Conservation (phyloP, 30 jellyfish, hydroid and myxozoan species). For the Aurelia aurita complex sp. Pacific region DNA sequence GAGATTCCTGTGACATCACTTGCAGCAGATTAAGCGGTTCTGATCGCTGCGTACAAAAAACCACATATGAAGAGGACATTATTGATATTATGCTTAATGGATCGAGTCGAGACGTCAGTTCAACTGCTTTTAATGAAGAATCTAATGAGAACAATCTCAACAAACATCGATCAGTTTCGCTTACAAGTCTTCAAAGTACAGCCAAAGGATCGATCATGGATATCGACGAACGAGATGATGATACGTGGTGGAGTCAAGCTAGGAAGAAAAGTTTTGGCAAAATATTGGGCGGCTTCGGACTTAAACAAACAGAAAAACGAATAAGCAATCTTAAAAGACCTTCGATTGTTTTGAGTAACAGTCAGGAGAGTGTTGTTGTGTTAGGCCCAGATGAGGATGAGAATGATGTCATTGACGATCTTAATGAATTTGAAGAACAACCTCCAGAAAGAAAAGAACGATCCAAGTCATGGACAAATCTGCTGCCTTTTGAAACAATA, state of each 20-base stretch:
- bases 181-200: slow-evolving; percentile 61
- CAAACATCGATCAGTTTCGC: slow-evolving; percentile 61
- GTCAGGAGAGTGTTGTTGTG: slow-evolving; percentile 68
- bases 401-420: neutral
- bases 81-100: slow-evolving; percentile 49
- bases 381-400: slow-evolving; percentile 20
- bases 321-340: slow-evolving; percentile 39
- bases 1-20: slow-evolving; percentile 27
- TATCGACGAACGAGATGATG: slow-evolving; percentile 18
- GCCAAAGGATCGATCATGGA: slow-evolving; percentile 54
- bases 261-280: slow-evolving; percentile 56
- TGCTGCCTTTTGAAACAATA: neutral
- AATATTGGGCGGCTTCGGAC: slow-evolving; percentile 20
- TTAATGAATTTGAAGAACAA: neutral
- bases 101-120: slow-evolving; percentile 44
- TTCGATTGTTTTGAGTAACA: slow-evolving; percentile 69
- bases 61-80: slow-evolving; percentile 35
- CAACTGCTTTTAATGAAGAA: slow-evolving; percentile 43
- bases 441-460: neutral
- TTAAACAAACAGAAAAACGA: slow-evolving; percentile 5
- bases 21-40: slow-evolving; percentile 49
- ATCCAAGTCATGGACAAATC: neutral
- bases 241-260: slow-evolving; percentile 43
- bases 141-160: slow-evolving; percentile 36
- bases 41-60: slow-evolving; percentile 30